These are phyloP conservation scores for Limanda limanda DNA, from an alignment of 2,113 vertebrate species.

Conservation along the genomic window DNA sequence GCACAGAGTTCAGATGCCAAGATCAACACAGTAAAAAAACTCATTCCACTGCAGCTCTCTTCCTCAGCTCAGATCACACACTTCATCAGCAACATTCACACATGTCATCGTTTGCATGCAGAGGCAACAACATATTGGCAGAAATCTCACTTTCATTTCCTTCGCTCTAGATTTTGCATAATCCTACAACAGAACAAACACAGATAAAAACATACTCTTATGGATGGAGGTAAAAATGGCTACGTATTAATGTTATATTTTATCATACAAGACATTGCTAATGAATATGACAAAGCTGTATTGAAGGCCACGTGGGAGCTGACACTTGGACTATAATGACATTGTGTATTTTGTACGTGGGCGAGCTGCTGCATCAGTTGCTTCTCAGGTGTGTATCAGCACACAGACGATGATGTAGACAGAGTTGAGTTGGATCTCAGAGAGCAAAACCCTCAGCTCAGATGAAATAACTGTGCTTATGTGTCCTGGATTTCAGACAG, in stretches of 20 bases:
- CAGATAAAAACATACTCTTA: no score
- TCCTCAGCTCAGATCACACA: background rate
- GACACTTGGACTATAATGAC: background rate
- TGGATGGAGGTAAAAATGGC: no score
- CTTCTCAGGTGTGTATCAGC: conserved; percentile 39
- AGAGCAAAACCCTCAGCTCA: conserved; percentile 19
- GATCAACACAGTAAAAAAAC: background rate
- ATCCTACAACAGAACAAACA: no score
- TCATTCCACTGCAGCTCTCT: background rate
- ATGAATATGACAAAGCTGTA: background rate
- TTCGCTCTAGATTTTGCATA: background rate
- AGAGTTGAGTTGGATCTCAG: conserved; percentile 21
- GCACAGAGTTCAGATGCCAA: background rate
- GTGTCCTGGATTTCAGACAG: conserved; percentile 63
- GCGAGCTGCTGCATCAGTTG: background rate
- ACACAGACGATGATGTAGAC: conserved; percentile 12
- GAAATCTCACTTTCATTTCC: background rate
- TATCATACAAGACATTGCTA: background rate
- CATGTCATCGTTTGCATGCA: background rate
- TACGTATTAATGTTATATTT: no score
- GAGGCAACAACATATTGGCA: no score
- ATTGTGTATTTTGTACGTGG: no score
- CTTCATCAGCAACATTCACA: background rate
- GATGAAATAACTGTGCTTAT: conserved; percentile 54
- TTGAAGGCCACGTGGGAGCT: background rate